These are phyloP conservation scores for Eumaeus atala DNA, from an alignment of 1,140 invertebrate genomes.

Conservation along the genomic window DNA sequence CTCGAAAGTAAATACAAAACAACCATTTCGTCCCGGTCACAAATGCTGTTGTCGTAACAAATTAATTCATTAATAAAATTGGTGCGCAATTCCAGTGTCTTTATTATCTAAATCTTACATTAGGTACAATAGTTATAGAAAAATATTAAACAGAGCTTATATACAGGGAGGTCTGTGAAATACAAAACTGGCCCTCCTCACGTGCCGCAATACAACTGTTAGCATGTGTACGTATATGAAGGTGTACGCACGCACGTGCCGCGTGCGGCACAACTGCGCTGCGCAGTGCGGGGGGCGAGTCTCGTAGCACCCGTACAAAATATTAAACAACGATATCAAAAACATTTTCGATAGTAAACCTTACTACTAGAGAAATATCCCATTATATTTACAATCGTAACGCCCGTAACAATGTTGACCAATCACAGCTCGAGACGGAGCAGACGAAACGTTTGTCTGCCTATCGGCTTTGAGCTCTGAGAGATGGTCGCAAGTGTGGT, in stretches of 20 bases:
- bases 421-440: too few species aligned
- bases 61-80: slow-evolving; percentile 22
- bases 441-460: too few species aligned
- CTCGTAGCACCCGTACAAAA: slow-evolving; percentile 21
- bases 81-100: slow-evolving; percentile 29
- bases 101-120: slow-evolving; percentile 19
- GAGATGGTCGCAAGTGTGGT: slow-evolving; percentile 18
- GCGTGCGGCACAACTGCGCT: neutral
- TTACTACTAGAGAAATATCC: slow-evolving; percentile 15
- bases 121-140: slow-evolving; percentile 34
- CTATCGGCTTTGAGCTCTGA: too few species aligned
- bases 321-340: slow-evolving; percentile 39
- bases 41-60: neutral
- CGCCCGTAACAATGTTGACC: too few species aligned
- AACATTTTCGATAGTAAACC: slow-evolving; percentile 39
- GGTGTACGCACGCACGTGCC: too few species aligned
- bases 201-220: too few species aligned
- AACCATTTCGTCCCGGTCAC: neutral
- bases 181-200: slow-evolving; percentile 14
- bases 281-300: slow-evolving; percentile 3
- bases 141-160: slow-evolving; percentile 45
- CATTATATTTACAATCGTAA: too few species aligned
- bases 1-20: too few species aligned
- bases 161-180: slow-evolving; percentile 29
- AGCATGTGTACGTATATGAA: too few species aligned